Conservation (phyloP, 2,113 vertebrate genomes). For the Tamias sibiricus region DNA sequence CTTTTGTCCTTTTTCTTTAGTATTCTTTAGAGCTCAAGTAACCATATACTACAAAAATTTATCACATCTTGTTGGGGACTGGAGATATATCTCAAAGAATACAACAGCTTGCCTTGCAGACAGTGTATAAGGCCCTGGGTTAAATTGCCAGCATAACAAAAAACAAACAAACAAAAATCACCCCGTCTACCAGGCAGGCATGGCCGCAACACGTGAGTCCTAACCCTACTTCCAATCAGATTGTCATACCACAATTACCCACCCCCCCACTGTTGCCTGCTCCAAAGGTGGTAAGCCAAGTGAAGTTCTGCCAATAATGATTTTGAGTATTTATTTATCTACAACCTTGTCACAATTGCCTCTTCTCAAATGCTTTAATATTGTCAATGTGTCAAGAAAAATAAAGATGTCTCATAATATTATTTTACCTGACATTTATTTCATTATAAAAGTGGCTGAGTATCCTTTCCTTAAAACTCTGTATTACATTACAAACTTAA, state of each 20-base stretch:
- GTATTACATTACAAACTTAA: not conserved
- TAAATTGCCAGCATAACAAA: not conserved
- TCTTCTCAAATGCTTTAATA: slow-evolving; percentile 31
- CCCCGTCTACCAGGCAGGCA: not conserved
- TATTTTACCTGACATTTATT: slow-evolving; percentile 1
- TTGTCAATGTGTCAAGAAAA: not conserved
- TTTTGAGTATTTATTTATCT: not conserved
- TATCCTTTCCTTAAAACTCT: not conserved
- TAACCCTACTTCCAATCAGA: not conserved
- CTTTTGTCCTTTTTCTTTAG: not conserved
- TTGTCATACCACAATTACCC: not conserved
- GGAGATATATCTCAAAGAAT: too few relatives aligned
- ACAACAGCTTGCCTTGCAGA: too few relatives aligned
- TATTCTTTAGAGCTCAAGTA: not conserved
- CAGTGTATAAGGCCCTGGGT: too few relatives aligned
- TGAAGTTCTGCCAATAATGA: not conserved
- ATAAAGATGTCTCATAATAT: not conserved
- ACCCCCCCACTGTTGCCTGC: too few relatives aligned
- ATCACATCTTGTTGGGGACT: not conserved
- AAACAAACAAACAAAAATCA: not conserved
- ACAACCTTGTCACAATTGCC: not conserved
- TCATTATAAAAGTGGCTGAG: not conserved
- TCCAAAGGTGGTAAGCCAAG: not conserved
- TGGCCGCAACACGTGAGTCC: not conserved
- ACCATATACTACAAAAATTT: not conserved